Conservation (phyloP, 2,888 invertebrate species). For the Chrysomela aeneicollis region DNA sequence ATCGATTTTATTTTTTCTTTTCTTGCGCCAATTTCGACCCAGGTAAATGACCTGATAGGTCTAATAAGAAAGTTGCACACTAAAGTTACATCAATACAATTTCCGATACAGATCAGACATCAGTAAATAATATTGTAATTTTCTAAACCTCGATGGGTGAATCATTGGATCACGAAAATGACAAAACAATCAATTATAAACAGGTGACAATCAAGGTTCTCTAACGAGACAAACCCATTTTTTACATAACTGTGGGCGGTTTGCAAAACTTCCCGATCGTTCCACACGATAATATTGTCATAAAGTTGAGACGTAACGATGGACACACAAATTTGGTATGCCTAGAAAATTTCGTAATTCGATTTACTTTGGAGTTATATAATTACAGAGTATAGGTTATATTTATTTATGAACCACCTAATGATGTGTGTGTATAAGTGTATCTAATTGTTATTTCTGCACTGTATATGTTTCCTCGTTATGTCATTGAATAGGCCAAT, state of each 20-base stretch:
- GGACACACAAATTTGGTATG: constrained; percentile 1
- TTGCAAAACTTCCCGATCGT: neutral
- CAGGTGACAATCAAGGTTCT: too few species aligned
- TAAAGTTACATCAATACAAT: too few species aligned
- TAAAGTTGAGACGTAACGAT: neutral
- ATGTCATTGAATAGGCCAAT: neutral
- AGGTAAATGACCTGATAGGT: too few species aligned
- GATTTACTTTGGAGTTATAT: neutral
- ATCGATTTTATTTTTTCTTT: too few species aligned
- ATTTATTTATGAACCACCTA: neutral
- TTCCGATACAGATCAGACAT: too few species aligned
- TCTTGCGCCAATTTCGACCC: too few species aligned
- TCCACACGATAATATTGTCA: neutral
- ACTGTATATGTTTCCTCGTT: neutral
- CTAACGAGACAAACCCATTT: neutral
- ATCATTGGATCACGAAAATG: too few species aligned
- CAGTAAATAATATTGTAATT: too few species aligned
- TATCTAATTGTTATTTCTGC: neutral
- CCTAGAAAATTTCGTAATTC: neutral
- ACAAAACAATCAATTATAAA: too few species aligned
- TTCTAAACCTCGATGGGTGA: too few species aligned
- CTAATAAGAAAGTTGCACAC: too few species aligned
- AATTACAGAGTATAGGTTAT: neutral
- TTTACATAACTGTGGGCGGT: neutral
- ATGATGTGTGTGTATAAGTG: neutral